phyloP scores from a whole-genome alignment of 2,888 invertebrate species.

The Limulus polyphemus region DNA sequence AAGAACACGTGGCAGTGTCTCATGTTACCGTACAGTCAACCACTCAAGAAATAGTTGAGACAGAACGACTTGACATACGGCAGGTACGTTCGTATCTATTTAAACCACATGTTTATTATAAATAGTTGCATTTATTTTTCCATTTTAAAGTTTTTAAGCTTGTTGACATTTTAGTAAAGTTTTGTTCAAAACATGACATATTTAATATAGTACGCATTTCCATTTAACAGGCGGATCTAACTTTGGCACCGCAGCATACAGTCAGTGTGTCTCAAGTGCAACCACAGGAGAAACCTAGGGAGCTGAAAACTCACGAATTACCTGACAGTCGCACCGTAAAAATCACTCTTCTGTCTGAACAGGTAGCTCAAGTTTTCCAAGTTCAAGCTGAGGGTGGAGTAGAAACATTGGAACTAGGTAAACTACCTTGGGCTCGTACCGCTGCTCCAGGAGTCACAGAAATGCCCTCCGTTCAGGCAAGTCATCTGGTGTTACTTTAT shows the following conservation, averaged over 20 bases:
- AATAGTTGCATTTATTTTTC: neutral
- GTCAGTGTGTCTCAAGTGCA: slow-evolving; percentile 13
- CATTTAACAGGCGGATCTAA: slow-evolving; percentile 10
- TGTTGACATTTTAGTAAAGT: neutral
- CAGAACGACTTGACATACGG: slow-evolving; percentile 16
- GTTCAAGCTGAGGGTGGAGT: slow-evolving; percentile 16
- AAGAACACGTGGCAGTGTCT: slow-evolving; percentile 20
- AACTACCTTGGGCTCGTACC: slow-evolving; percentile 11
- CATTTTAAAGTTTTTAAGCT: neutral
- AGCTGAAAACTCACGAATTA: slow-evolving; percentile 11
- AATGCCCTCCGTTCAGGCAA: slow-evolving; percentile 20
- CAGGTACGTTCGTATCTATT: slow-evolving; percentile 12
- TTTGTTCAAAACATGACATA: neutral
- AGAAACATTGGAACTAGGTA: slow-evolving; percentile 10
- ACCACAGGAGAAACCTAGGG: slow-evolving; percentile 15
- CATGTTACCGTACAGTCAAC: slow-evolving; percentile 18
- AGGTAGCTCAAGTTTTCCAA: slow-evolving; percentile 17
- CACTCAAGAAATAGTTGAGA: slow-evolving; percentile 17
- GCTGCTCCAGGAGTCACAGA: slow-evolving; percentile 17
- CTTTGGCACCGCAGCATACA: slow-evolving; percentile 16
- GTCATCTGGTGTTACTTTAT: neutral
- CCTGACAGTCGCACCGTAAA: slow-evolving; percentile 14
- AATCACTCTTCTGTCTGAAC: slow-evolving; percentile 13
- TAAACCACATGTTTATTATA: neutral
- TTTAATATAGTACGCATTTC: neutral